Base-by-base conservation (phyloP, 2,797 vertebrate genomes). In the Apodemus agrarius region DNA sequence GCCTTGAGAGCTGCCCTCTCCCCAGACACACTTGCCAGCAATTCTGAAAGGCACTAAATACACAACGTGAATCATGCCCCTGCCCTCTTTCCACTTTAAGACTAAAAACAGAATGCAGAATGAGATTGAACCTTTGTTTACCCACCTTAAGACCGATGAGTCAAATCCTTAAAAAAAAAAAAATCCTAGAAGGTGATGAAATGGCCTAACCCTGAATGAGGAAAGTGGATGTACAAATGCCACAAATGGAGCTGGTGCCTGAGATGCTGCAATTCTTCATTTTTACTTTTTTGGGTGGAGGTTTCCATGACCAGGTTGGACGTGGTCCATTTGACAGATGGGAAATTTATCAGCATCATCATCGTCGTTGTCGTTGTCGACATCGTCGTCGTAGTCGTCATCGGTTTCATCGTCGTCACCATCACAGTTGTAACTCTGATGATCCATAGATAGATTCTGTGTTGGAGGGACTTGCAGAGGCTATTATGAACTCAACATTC, bases 21-120 rank as follows among this genome's bases (percentile, higher is more conserved):
- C 96, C 52, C 88, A 96, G 69, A 97, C 19, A 97, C 21, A 90
- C 59, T 97, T 96, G 92, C 81, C 94, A 94, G 85, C 54, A 91
- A 91, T 95, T 94, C 80, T 84, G 59, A 87, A 76, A 96, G 91
- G 89, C 29, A 78, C 34, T 95, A 91, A 94, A 93, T 79, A 96
- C 63, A 96, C 95, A 81, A 87, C 57, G 37, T 34, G 9, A 31
- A 92, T 84, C 43, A 81, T 90, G 17, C 14, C 2, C 43, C 19
- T 75, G 21, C 7, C 43, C 12, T 67, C 29, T 94, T 94, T 90
- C 52, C 40, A 89, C 54, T 94, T 74, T 49, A 96, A 91, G 40
- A 91, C 52, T 90, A 89, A 95, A 97, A 74, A 95, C 94, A 91
- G 24, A n/a, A 95, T 85, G 22, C 31, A 93, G 80, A 86, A 72